phyloP scores from a whole-genome alignment of 2,113 vertebrate genomes.

The Paracanthobrama guichenoti region DNA sequence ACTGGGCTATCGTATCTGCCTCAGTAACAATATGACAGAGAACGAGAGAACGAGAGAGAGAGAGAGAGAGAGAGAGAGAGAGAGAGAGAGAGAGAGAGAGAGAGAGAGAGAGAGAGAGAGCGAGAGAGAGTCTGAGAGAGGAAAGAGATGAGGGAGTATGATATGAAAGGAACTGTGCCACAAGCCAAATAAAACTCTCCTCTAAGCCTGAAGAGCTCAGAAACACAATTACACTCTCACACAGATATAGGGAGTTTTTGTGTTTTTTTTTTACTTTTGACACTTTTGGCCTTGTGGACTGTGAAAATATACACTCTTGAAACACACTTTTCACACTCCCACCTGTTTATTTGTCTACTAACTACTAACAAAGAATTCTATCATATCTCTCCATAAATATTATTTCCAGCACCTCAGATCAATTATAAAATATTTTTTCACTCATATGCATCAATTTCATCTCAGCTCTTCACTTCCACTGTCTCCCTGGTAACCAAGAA shows the following conservation, averaged over 20 bases:
- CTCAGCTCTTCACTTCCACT: not conserved
- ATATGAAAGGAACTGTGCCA: constrained; percentile 2
- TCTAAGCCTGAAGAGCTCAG: not conserved
- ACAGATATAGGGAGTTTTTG: not conserved
- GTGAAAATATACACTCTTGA: not conserved
- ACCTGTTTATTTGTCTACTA: not conserved
- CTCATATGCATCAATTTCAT: not conserved
- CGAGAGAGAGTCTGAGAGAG: not conserved
- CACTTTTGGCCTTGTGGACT: not conserved
- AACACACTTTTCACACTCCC: not conserved
- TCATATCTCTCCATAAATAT: not conserved
- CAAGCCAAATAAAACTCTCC: constrained; percentile 28
- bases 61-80: constrained; percentile 16
- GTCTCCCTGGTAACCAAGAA: not conserved
- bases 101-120: constrained; percentile 17
- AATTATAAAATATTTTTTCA: not conserved
- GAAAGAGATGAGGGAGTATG: not conserved
- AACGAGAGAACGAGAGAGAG: constrained; percentile 13
- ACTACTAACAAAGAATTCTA: not conserved
- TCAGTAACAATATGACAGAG: constrained; percentile 48
- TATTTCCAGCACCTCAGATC: not conserved
- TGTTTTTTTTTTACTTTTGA: not conserved
- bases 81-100: constrained; percentile 6
- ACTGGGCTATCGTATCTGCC: constrained; percentile 34
- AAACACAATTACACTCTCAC: not conserved